Base-by-base conservation (phyloP, 1,140 invertebrate species). In the Atta cephalotes region DNA sequence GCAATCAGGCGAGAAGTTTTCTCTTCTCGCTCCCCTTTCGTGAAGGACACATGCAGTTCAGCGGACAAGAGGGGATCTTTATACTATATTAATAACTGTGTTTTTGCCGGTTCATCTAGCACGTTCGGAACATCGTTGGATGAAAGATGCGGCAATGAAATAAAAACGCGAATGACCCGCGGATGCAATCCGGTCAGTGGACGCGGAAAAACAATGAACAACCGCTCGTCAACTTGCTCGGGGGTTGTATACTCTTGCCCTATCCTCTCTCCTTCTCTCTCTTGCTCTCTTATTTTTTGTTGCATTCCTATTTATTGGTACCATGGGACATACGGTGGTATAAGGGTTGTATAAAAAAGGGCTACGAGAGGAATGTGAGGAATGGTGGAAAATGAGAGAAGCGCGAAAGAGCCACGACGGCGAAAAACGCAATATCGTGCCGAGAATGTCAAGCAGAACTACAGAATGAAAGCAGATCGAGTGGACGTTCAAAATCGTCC, bases 271-370 rank as follows among this genome's bases (percentile, higher is more conserved):
- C 21, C 58, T 51, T 58, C 7, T 4, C 7, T 31, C 25, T 35
- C 18, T 25, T 21, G 18, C 65, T 28, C 49, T n/a, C 56, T 31
- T 31, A 62, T 90, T 90, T 90, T 82, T 88, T 63, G 7, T 39
- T 63, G 81, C 58, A n/a, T 88, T 86, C 89, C 77, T 90, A 88
- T 90, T 90, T 90, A 90, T 90, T 87, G 80, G 58, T 56, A 56
- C 58, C 77, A 31, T 39, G 81, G 71, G 82, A 90, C 79, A 18
- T 58, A 16, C 53, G 53, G 60, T 21, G n/a, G 65, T 45, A 72
- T 74, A 84, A 86, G 49, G 35, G 70, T n/a, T 45, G 25, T 16
- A 31, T 28, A 63, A 76, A 78, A 84, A 71, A 10, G 51, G 56
- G 16, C 39, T 21, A 49, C 39, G 84, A 53, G 45, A 58, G 53